Percentiles rank a stretch among this genome's conserved stretches.
Evolutionary conservation across 2,888 invertebrate genomes (phyloP).

Genomic region (Epirrita christyi): DNA sequence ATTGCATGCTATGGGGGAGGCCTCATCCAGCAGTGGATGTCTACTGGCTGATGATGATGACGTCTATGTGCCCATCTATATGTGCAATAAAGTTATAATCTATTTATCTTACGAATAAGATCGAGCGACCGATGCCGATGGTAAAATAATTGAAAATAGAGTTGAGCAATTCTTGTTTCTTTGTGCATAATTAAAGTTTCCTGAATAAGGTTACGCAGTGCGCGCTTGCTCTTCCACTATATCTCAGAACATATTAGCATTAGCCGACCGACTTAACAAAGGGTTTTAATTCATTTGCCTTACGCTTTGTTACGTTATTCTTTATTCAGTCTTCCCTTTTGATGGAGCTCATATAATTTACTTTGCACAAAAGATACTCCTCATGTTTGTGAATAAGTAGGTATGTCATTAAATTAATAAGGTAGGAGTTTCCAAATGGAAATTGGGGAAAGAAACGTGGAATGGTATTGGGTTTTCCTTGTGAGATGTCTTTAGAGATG

Average conservation of each 20-base stretch:
- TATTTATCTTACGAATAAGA: background rate
- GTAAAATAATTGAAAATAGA: too few species aligned
- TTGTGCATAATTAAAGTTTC: background rate
- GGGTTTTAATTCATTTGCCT: conserved; percentile 76
- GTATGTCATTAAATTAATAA: conserved; percentile 41
- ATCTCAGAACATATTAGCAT: conserved; percentile 39
- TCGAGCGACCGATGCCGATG: too few species aligned
- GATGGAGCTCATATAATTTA: conserved; percentile 63
- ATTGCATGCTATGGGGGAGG: too few species aligned
- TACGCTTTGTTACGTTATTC: conserved; percentile 69
- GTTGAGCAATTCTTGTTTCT: too few species aligned
- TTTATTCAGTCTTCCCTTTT: conserved; percentile 67
- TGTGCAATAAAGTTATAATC: too few species aligned
- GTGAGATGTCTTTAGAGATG: conserved; percentile 3
- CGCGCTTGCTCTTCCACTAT: conserved; percentile 6
- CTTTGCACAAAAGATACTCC: conserved; percentile 62
- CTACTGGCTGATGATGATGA: too few species aligned
- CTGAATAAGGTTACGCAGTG: background rate
- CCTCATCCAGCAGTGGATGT: too few species aligned
- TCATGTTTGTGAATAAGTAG: conserved; percentile 57
- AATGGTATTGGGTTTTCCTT: conserved; percentile 19
- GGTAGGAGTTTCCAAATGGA: conserved; percentile 35
- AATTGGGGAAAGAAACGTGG: conserved; percentile 23
- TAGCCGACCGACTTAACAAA: conserved; percentile 62
- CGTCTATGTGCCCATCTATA: too few species aligned